Conservation (phyloP, 2,113 vertebrate species). For the Solenodon paradoxus region DNA sequence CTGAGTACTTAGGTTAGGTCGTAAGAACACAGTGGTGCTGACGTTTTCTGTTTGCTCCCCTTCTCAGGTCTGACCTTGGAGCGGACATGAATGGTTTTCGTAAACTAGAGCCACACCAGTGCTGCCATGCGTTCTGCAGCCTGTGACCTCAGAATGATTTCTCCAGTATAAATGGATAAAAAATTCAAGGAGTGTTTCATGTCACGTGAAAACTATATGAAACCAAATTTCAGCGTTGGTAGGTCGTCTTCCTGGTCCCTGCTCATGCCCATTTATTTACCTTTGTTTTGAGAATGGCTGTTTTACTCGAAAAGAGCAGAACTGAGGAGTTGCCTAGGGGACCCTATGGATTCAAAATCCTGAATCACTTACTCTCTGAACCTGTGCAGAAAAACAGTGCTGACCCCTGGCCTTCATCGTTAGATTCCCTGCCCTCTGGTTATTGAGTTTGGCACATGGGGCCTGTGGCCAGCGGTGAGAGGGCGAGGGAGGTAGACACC, state of each 20-base stretch:
- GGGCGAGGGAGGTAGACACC: background rate
- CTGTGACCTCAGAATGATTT: background rate
- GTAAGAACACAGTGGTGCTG: background rate
- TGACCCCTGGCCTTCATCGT: background rate
- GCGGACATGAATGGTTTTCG: background rate
- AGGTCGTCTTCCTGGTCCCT: too few relatives aligned
- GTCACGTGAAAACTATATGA: background rate
- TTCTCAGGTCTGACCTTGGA: background rate
- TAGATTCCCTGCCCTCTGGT: background rate
- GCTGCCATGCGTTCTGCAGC: background rate
- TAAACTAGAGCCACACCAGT: background rate
- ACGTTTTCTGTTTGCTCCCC: background rate
- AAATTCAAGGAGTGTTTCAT: background rate
- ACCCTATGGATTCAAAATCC: background rate
- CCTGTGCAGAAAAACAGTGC: background rate
- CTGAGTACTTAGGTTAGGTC: background rate
- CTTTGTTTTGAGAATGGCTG: rapidly evolving
- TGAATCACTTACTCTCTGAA: background rate
- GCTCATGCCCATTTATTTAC: background rate
- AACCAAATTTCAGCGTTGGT: background rate
- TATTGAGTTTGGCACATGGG: background rate
- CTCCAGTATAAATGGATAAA: background rate
- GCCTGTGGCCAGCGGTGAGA: background rate
- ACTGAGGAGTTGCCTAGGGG: background rate
- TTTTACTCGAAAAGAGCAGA: background rate